These are phyloP conservation scores for Pangasianodon hypophthalmus DNA, from an alignment of 2,113 vertebrate species.

Conservation along the genomic window DNA sequence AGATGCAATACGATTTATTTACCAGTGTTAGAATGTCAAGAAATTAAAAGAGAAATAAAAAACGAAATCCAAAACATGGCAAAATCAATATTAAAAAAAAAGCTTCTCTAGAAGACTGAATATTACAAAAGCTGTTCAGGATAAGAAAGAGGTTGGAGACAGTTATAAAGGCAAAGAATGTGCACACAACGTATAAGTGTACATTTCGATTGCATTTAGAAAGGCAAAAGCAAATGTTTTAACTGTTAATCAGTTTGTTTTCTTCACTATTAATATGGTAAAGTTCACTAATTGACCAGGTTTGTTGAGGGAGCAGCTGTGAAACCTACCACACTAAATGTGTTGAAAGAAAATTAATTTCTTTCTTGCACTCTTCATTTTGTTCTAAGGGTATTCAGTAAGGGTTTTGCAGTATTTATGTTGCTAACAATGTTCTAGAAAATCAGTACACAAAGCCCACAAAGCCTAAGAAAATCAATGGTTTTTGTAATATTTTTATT, in stretches of 20 bases:
- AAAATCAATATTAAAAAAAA: background rate
- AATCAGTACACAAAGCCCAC: no score
- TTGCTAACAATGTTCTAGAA: no score
- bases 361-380: background rate
- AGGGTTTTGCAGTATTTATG: background rate
- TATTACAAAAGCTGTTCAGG: background rate
- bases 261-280: background rate
- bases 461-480: background rate
- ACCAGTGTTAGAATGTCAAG: no score
- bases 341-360: background rate
- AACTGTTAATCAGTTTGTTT: background rate
- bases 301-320: background rate
- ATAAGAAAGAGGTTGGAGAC: background rate
- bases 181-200: background rate
- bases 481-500: background rate
- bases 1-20: no score
- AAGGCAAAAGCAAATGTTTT: background rate
- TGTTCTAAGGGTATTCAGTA: background rate
- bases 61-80: no score
- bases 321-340: background rate
- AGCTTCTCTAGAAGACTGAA: background rate
- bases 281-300: background rate
- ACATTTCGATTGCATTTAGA: background rate
- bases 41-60: no score
- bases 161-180: background rate